Conservation (phyloP, 2,113 vertebrate genomes). For the Lutjanus erythropterus region DNA sequence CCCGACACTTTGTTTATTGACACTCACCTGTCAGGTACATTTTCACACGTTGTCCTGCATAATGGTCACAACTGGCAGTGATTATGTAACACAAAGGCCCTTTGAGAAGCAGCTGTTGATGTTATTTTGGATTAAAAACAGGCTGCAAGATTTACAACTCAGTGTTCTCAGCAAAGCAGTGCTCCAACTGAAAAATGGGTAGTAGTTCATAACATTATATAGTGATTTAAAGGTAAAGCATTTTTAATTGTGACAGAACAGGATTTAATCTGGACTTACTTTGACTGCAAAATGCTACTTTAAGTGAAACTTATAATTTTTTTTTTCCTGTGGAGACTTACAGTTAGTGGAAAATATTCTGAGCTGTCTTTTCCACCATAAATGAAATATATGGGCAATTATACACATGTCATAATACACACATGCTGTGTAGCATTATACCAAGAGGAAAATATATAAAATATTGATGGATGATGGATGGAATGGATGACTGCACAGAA, state of each 20-base stretch:
- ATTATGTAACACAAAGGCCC: conserved; percentile 17
- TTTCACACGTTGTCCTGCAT: conserved; percentile 19
- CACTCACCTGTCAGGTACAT: conserved; percentile 27
- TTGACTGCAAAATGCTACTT: not conserved
- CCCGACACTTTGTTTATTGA: conserved; percentile 4
- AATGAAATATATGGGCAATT: too few species aligned
- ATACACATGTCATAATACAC: too few species aligned
- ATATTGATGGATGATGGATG: too few species aligned
- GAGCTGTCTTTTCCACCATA: not conserved
- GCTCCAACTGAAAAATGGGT: not conserved
- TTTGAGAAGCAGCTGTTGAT: conserved; percentile 31
- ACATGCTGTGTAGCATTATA: too few species aligned
- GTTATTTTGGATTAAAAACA: not conserved
- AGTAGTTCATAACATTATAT: too few species aligned
- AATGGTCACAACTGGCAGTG: not conserved
- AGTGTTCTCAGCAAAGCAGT: not conserved
- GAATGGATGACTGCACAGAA: too few species aligned
- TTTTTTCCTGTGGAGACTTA: too few species aligned
- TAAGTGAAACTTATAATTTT: not conserved
- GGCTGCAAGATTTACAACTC: not conserved
- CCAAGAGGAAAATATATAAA: too few species aligned
- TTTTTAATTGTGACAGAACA: not conserved
- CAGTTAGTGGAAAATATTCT: not conserved
- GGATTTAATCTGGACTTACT: not conserved
- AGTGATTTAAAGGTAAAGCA: too few species aligned